These are phyloP conservation scores for Brienomyrus brachyistius DNA, from an alignment of 2,113 vertebrate genomes.

Conservation along the genomic window DNA sequence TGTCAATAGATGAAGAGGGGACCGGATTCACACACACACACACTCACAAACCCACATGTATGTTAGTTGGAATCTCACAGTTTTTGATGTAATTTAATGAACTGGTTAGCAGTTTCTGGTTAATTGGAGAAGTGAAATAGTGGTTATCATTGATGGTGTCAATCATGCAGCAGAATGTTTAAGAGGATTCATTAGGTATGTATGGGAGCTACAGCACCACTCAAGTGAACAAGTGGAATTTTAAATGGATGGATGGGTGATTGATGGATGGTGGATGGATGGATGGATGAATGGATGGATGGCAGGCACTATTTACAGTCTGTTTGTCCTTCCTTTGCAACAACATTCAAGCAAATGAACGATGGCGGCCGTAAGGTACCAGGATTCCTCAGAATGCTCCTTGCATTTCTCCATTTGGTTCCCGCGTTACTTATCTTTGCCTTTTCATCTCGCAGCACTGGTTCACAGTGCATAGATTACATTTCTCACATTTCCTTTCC, in stretches of 20 bases:
- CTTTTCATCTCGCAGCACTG: neutral
- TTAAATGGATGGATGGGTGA: neutral
- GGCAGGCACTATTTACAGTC: neutral
- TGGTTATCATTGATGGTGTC: neutral
- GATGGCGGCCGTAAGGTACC: neutral
- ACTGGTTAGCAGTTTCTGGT: neutral
- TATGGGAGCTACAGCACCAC: neutral
- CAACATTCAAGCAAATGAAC: neutral
- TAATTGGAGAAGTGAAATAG: neutral
- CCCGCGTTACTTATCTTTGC: neutral
- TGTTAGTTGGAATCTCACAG: neutral
- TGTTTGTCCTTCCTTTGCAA: too few relatives aligned
- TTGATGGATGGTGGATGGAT: neutral
- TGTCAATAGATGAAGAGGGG: neutral
- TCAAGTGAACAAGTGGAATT: neutral
- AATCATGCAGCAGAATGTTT: neutral
- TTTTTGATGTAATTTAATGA: neutral
- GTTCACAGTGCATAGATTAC: slow-evolving; percentile 2
- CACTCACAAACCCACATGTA: neutral
- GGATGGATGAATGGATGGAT: neutral
- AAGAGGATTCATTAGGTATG: neutral
- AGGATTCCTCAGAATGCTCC: neutral
- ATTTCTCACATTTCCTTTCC: neutral
- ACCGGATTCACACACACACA: neutral
- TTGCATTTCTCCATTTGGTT: neutral